Base-by-base conservation (phyloP, 2,113 vertebrate genomes). In the Ceyx margarethae region DNA sequence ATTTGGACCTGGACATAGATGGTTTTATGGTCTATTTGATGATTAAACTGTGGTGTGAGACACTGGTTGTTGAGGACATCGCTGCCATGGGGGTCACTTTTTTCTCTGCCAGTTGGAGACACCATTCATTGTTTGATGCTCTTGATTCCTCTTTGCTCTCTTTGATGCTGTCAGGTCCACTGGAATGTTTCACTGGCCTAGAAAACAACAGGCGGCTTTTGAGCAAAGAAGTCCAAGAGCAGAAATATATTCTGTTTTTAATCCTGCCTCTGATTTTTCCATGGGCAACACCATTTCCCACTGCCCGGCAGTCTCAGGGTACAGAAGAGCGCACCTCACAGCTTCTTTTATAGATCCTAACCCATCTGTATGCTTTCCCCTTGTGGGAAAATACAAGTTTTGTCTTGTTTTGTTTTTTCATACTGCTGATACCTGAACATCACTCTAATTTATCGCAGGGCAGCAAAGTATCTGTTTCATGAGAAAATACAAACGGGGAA, bases 231-330 rank as follows among this genome's bases (percentile, higher is more conserved):
- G 42, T 85, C 81, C 58, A 89, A 66, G 84, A 73, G 78, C 84
- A 94, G 86, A 89, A 94, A 90, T 40, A 62, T 68, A 62, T 62
- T 76, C 83, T 94, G 87, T 91, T 94, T 96, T 96, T 91, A 96
- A 62, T 85, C n/a, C 81, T 82, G 68, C 56, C 51, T 81, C 84
- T 85, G 74, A 48, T 92, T 87, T 53, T 88, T 93, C 62, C 0
- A 0, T 73, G 81, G 64, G 78, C 20, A 16, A 69, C 17, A n/a
- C 66, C 20, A 19, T 87, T 91, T 69, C 87, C 87, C 62, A 22
- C 28, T 42, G 62, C 6, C 6, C 11, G 42, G 89, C 22, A 3
- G 62, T 60, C 87, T 56, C 50, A 48, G 69, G 67, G 69, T 43
- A 85, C 1, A 68, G 56, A 85, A 7, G n/a, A 75, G 23, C 1